Conservation (phyloP, 2,113 vertebrate genomes). For the Gopherus evgoodei region DNA sequence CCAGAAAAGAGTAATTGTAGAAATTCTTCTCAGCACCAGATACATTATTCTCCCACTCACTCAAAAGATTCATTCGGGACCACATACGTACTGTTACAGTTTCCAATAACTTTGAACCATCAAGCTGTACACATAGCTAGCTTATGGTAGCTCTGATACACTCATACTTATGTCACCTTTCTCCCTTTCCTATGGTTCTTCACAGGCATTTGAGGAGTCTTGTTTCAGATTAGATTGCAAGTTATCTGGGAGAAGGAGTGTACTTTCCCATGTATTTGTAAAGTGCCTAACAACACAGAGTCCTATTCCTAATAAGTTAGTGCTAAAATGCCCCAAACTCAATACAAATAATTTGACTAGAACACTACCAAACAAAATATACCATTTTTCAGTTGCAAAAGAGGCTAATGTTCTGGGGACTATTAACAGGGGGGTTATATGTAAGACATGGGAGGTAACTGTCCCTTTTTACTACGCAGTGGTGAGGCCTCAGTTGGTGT, state of each 20-base stretch:
- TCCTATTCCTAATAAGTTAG: neutral
- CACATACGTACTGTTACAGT: neutral
- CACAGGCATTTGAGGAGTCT: slow-evolving; percentile 4
- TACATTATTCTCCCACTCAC: neutral
- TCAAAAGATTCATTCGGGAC: neutral
- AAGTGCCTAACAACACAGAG: neutral
- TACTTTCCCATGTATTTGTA: neutral
- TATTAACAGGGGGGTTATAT: neutral
- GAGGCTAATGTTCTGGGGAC: neutral
- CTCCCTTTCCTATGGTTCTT: slow-evolving; percentile 15
- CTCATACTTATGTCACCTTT: neutral
- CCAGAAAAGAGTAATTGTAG: slow-evolving; percentile 1
- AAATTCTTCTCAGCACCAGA: slow-evolving; percentile 8
- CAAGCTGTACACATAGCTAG: neutral
- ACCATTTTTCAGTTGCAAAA: neutral
- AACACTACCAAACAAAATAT: neutral
- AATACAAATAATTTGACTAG: slow-evolving; percentile 11
- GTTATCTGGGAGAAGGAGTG: slow-evolving; percentile 1
- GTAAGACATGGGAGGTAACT: neutral
- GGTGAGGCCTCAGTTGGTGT: neutral
- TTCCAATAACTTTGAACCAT: slow-evolving; percentile 27
- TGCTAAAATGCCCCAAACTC: neutral
- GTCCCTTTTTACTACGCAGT: neutral
- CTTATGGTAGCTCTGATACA: neutral
- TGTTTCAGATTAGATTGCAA: slow-evolving; percentile 34